A percentile compares a stretch with the other conserved stretches of the same genome.
Evolutionary conservation across 1,140 invertebrate genomes (phyloP).

Genomic region (Galendromus occidentalis): DNA sequence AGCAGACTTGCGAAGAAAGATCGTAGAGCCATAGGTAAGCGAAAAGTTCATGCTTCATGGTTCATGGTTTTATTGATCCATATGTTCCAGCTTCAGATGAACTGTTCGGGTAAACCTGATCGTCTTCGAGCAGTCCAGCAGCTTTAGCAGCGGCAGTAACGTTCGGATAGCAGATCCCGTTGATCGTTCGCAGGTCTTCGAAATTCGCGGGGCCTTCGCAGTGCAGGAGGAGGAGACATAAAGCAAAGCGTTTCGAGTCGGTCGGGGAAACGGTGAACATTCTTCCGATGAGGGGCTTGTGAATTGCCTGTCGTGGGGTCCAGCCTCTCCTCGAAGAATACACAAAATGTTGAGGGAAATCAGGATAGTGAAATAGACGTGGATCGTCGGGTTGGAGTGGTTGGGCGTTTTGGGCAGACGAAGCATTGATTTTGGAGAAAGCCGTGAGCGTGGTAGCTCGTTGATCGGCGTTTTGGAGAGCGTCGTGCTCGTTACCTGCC

Average conservation of each 20-base stretch:
- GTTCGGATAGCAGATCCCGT: not conserved
- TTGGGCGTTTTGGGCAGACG: too few relatives aligned
- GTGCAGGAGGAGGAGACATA: constrained; percentile 20
- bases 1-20: too few relatives aligned
- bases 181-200: constrained; percentile 19
- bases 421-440: constrained; percentile 18
- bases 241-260: constrained; percentile 18
- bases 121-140: not conserved
- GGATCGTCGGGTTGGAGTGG: constrained; percentile 20
- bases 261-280: constrained; percentile 17
- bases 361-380: constrained; percentile 15
- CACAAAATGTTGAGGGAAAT: constrained; percentile 20
- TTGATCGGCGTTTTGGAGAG: too few relatives aligned
- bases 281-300: constrained; percentile 16
- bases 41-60: too few relatives aligned
- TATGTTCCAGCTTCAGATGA: not conserved
- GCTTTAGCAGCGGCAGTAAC: not conserved
- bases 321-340: not conserved
- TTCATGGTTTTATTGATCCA: too few relatives aligned
- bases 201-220: constrained; percentile 16
- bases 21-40: too few relatives aligned
- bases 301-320: not conserved
- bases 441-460: not conserved
- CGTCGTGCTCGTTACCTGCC: too few relatives aligned
- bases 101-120: not conserved